Evolutionary conservation across 2,797 vertebrate genomes (phyloP).

Genomic region (Chrosomus eos): DNA sequence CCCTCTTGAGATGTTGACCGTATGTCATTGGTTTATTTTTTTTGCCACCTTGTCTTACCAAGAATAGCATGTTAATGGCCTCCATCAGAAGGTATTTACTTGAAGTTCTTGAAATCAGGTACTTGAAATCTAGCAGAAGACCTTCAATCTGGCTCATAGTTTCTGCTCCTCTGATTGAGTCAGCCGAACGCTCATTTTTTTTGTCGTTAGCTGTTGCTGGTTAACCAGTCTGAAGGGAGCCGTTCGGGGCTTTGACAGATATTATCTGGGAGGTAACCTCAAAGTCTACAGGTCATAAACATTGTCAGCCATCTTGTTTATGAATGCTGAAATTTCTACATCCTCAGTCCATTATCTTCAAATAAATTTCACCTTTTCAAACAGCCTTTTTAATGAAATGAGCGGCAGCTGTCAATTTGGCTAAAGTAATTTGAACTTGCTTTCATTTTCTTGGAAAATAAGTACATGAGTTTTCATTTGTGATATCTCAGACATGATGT

Average conservation of each 20-base stretch:
- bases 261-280: neutral
- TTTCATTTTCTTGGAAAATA: neutral
- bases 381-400: slow-evolving; percentile 23
- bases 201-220: slow-evolving; percentile 29
- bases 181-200: neutral
- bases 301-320: slow-evolving; percentile 37
- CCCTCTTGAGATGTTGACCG: slow-evolving; percentile 64
- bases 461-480: neutral
- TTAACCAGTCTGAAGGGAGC: neutral
- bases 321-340: slow-evolving; percentile 43
- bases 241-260: neutral
- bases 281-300: neutral
- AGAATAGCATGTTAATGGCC: slow-evolving; percentile 18
- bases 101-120: neutral
- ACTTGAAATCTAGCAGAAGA: slow-evolving; percentile 3
- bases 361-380: slow-evolving; percentile 47
- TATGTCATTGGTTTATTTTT: slow-evolving; percentile 68
- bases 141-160: neutral
- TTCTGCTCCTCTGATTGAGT: neutral
- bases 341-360: slow-evolving; percentile 43
- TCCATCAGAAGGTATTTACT: slow-evolving; percentile 24
- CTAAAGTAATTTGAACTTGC: neutral
- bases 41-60: slow-evolving; percentile 28
- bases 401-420: neutral
- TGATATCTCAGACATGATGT: neutral